A percentile compares a stretch with the other conserved stretches of the same genome.
These are phyloP conservation scores for Indri indri DNA, from an alignment of 2,113 vertebrate species.

Conservation along the genomic window DNA sequence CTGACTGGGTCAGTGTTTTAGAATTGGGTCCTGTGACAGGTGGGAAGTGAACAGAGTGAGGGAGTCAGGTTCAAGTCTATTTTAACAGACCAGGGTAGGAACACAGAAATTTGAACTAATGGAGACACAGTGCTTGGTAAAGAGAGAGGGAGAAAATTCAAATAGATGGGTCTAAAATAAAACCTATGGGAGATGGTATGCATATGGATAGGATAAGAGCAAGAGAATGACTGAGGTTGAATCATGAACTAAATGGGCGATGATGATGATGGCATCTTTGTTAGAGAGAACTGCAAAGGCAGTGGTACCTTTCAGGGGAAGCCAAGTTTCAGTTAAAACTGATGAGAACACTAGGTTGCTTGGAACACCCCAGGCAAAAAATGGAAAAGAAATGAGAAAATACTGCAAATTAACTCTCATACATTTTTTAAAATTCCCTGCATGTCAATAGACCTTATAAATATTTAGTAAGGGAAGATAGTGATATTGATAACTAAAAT, in stretches of 20 bases:
- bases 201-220: background rate
- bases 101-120: background rate
- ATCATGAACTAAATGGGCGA: background rate
- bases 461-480: background rate
- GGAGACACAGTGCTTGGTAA: background rate
- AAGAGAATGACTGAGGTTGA: background rate
- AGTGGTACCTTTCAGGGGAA: background rate
- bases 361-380: background rate
- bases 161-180: background rate
- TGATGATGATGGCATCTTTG: background rate
- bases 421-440: background rate
- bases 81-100: background rate
- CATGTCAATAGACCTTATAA: slow-evolving; percentile 12
- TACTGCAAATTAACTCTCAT: background rate
- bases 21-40: background rate
- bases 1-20: background rate
- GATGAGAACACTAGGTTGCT: background rate
- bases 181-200: background rate
- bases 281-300: background rate
- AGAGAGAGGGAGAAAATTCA: background rate
- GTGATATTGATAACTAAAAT: background rate
- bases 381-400: slow-evolving; percentile 26
- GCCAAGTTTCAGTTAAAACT: background rate
- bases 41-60: background rate
- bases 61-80: background rate